A percentile compares a stretch with the other conserved stretches of the same genome.
Conservation (phyloP, 1,140 invertebrate species). For the Piezodorus guildinii region DNA sequence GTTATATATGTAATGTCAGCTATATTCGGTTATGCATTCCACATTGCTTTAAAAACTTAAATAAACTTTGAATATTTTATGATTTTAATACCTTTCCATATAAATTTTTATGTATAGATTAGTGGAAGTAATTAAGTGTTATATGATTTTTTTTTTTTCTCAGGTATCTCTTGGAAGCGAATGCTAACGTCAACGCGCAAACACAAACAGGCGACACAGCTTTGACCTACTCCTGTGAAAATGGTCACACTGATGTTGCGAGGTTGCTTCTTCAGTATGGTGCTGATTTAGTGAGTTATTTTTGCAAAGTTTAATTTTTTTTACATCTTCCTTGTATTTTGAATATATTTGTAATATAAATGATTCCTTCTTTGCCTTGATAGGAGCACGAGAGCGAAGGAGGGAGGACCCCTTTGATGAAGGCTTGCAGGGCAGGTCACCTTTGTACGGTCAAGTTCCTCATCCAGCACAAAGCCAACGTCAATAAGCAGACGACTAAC, state of each 20-base stretch:
- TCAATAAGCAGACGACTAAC: slow-evolving; percentile 88
- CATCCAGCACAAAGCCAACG: slow-evolving; percentile 84
- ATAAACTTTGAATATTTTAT: no score
- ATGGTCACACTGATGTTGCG: slow-evolving; percentile 88
- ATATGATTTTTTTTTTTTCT: slow-evolving; percentile 16
- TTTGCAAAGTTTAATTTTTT: background rate
- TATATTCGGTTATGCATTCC: no score
- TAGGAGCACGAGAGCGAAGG: slow-evolving; percentile 88
- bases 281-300: slow-evolving; percentile 60
- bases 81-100: no score
- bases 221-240: slow-evolving; percentile 93
- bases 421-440: slow-evolving; percentile 97
- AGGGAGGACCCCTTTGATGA: slow-evolving; percentile 92
- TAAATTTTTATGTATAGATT: no score
- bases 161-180: slow-evolving; percentile 63
- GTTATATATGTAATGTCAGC: no score
- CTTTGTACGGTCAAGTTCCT: slow-evolving; percentile 95
- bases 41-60: no score
- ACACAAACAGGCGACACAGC: slow-evolving; percentile 94
- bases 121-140: no score
- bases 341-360: background rate
- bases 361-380: slow-evolving; percentile 21
- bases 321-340: background rate
- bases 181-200: slow-evolving; percentile 83
- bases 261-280: slow-evolving; percentile 76